These are phyloP conservation scores for Drepana falcataria DNA, from an alignment of 2,888 invertebrate genomes.

Conservation along the genomic window DNA sequence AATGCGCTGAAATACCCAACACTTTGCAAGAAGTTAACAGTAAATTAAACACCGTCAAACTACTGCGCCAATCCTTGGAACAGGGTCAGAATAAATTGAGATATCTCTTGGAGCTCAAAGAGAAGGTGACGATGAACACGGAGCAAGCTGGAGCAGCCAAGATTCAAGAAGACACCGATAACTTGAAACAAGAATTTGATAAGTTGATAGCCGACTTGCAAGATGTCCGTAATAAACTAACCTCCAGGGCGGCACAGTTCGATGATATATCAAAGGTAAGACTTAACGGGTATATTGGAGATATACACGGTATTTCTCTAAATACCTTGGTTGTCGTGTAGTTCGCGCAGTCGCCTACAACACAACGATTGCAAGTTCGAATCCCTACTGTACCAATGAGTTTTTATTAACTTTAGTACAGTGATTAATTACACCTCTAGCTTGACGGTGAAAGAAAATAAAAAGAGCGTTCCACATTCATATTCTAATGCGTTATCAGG, in stretches of 20 bases:
- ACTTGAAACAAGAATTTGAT: slow-evolving; percentile 92
- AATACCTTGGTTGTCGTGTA: no score
- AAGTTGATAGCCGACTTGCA: slow-evolving; percentile 89
- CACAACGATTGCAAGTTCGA: no score
- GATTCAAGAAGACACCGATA: slow-evolving; percentile 95
- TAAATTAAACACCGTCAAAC: slow-evolving; percentile 91
- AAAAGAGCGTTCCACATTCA: no score
- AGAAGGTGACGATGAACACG: slow-evolving; percentile 95
- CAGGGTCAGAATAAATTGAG: slow-evolving; percentile 86
- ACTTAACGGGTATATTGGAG: no score
- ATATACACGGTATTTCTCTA: no score
- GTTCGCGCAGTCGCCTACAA: no score
- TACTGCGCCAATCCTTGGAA: slow-evolving; percentile 92
- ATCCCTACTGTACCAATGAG: no score
- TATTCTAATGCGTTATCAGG: no score
- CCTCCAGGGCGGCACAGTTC: slow-evolving; percentile 86
- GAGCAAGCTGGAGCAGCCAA: slow-evolving; percentile 92
- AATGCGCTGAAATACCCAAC: slow-evolving; percentile 89
- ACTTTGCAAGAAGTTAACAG: slow-evolving; percentile 90
- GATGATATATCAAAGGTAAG: slow-evolving; percentile 90
- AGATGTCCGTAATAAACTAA: slow-evolving; percentile 86
- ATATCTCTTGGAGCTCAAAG: slow-evolving; percentile 93
- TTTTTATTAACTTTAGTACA: no score
- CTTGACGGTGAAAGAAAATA: no score
- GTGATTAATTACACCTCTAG: no score